phyloP scores from a whole-genome alignment of 2,113 vertebrate genomes.

The Notothenia coriiceps region DNA sequence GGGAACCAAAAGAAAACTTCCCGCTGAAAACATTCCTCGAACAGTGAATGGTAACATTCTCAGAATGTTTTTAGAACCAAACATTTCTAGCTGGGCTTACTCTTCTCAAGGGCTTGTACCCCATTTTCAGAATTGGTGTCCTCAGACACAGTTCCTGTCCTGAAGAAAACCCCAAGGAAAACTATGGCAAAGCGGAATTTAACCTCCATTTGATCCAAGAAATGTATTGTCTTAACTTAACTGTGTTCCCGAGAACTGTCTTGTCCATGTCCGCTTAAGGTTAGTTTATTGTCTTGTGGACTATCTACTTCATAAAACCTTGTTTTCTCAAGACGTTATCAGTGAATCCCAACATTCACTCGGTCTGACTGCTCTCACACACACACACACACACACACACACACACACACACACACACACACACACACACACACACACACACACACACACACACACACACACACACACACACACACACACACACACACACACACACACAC shows the following conservation, averaged over 20 bases:
- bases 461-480: constrained; percentile 11
- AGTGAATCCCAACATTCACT: constrained; percentile 10
- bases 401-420: no score
- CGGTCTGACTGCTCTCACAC: neutral
- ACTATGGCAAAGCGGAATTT: neutral
- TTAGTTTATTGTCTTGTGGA: constrained; percentile 41
- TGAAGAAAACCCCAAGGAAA: no score
- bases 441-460: neutral
- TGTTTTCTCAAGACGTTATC: constrained; percentile 58
- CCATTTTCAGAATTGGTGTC: no score
- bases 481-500: constrained; percentile 14
- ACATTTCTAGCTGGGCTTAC: no score
- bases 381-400: no score
- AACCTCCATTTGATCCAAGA: neutral
- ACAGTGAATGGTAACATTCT: no score
- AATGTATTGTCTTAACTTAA: neutral
- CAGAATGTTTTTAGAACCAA: no score
- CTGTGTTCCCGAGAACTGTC: constrained; percentile 15
- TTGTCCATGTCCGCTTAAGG: constrained; percentile 32
- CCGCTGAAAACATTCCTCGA: no score
- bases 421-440: neutral
- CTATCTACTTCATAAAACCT: constrained; percentile 38
- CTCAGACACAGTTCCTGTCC: no score
- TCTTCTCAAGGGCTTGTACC: no score
- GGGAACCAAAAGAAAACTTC: no score